Evolutionary conservation across 2,113 vertebrate species (phyloP), one percentile per base, ranked within the genome.

Genomic region (Arothron firmamentum): DNA sequence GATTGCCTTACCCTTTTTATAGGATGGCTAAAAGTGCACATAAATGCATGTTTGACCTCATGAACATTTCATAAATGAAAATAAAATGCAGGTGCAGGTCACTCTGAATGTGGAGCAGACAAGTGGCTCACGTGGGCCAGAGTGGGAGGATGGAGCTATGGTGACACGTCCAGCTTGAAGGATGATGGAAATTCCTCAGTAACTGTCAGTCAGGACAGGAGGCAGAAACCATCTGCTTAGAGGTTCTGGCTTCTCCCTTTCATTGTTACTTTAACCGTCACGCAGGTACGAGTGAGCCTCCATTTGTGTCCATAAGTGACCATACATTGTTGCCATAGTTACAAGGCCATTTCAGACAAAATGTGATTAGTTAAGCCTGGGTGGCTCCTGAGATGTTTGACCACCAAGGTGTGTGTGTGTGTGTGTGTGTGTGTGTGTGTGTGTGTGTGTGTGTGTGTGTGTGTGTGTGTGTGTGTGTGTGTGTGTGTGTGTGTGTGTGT

Each of bases 311-410:
- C 52, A 23, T 25, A 34, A 52, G 77, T 77, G 69, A 16, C 56
- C 34, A 34, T 49, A 62, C 65, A 13, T 31, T 50, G 78, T 85
- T 88, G 67, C 70, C 56, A 67, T 79, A 78, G 87, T 73, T 67
- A 87, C 77, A 20, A 12, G 38, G 62, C 70, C 62, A 66, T 8
- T 14, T 52, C 46, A 60, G 23, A 56, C 28, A 46, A 60, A 64
- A 53, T 68, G 57, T 28, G 34, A 74, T 75, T 25, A 56, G 25
- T 59, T 65, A 54, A 20, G 58, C 77, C 67, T 47, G 20, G 19
- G 13, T 45, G 43, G 43, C 16, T 15, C 2, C 42, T 31, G 8
- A 5, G 28, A 31, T 5, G 6, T 9, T 7, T 31, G 28, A 1
- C 8, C 6, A 9, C 8, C 28, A 31, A 31, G 6, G 6, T 31